A percentile compares a stretch with the other conserved stretches of the same genome.
Evolutionary conservation across 1,140 invertebrate species (phyloP).

Genomic region (Bombus confusus): DNA sequence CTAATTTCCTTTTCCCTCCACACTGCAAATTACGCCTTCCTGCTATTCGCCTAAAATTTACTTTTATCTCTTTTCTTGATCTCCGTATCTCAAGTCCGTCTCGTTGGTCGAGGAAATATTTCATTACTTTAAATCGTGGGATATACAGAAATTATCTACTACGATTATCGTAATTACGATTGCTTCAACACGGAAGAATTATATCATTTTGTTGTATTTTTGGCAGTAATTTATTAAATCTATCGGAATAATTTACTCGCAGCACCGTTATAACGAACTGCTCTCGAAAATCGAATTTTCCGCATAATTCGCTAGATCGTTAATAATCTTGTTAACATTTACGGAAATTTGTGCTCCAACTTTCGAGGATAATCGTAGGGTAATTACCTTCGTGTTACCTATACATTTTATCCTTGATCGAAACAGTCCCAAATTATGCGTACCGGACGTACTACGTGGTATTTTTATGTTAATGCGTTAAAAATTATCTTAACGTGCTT

Average conservation of each 20-base stretch:
- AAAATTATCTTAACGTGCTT: too few species aligned
- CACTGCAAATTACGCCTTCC: too few species aligned
- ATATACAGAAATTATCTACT: too few species aligned
- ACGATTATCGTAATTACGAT: too few species aligned
- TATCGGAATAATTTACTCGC: not conserved
- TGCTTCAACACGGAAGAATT: too few species aligned
- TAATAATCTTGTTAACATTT: not conserved
- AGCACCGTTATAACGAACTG: not conserved
- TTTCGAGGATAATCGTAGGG: not conserved
- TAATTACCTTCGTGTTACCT: not conserved
- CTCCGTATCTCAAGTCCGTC: too few species aligned
- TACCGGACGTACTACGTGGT: too few species aligned
- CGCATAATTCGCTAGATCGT: not conserved
- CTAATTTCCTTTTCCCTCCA: slow-evolving; percentile 7
- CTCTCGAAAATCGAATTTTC: not conserved
- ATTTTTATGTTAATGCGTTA: too few species aligned
- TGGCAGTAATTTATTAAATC: not conserved
- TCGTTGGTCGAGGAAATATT: too few species aligned
- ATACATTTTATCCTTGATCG: not conserved
- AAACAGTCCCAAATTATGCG: not conserved
- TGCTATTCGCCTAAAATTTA: not conserved
- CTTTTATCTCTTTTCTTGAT: too few species aligned
- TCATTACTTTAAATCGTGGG: too few species aligned
- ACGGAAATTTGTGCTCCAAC: not conserved
- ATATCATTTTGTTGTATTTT: not conserved